Base-by-base conservation (phyloP, 2,797 vertebrate genomes). In the Sebastes dallii region DNA sequence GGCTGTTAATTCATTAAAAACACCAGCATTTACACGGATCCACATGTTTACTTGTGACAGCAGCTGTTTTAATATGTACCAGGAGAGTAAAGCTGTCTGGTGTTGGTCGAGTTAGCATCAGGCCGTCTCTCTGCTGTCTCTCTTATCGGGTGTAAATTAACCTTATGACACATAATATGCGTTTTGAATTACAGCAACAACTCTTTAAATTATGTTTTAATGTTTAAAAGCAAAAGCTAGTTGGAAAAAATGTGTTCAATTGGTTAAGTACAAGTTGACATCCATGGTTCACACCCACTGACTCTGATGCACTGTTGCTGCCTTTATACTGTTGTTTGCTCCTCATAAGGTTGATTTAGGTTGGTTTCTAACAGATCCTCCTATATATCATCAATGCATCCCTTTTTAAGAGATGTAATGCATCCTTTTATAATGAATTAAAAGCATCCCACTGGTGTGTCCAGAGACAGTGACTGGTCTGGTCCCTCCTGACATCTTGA, bases 1-100 rank as follows among this genome's bases (percentile, higher is more conserved):
- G 9, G 2, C 14, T 20, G 2, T 56, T 71, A 8, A 14, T 10
- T 52, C 0, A 18, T n/a, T 8, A 27, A 54, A 36, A 1, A 0
- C 0, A 18, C 1, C 5, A 4, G 25, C n/a, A 20, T 30, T 20
- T 8, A 5, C 2, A 10, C 1, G 2, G 2, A 12, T 4, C 32
- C 11, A 1, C 5, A 0, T 56, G n/a, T 66, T 61, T 46, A 6
- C 14, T 5, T 12, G 24, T 29, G 50, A 68, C 54, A 30, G 39
- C 5, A 34, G 34, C 36, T 72, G 1, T 74, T 77, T 36, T 16
- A 1, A 62, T 24, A 18, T 76, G 39, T 50, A n/a, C 60, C 73
- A 68, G 70, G 81, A 64, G 75, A 66, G 87, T 32, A 62, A 71
- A 72, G 91, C 88, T 92, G 89, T 77, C 83, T 66, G 69, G 70